phyloP scores from a whole-genome alignment of 2,888 invertebrate species.

The Ormyrus nitidulus region DNA sequence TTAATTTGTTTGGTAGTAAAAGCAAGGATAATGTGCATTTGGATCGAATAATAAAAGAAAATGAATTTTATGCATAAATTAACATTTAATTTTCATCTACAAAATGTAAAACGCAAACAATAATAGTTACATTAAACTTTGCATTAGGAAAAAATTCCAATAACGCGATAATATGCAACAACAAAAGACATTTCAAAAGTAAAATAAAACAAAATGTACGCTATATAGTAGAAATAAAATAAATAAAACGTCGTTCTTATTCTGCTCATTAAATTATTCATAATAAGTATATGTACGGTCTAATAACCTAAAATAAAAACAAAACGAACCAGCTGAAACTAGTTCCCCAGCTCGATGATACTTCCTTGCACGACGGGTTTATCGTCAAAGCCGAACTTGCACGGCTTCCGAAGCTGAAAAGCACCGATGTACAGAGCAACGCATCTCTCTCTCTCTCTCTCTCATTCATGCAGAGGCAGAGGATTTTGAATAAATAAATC shows the following conservation, averaged over 20 bases:
- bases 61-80: slow-evolving; percentile 29
- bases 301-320: slow-evolving; percentile 11
- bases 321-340: slow-evolving; percentile 2
- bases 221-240: slow-evolving; percentile 16
- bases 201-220: slow-evolving; percentile 16
- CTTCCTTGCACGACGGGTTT: not conserved
- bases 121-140: slow-evolving; percentile 34
- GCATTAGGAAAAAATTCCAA: slow-evolving; percentile 17
- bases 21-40: too few relatives aligned
- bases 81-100: slow-evolving; percentile 42
- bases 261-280: not conserved
- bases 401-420: slow-evolving; percentile 5
- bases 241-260: slow-evolving; percentile 6
- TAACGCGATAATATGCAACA: slow-evolving; percentile 26
- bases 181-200: slow-evolving; percentile 34
- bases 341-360: slow-evolving; percentile 1
- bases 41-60: slow-evolving; percentile 35
- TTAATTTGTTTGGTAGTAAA: too few relatives aligned
- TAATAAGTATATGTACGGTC: too few relatives aligned
- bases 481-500: slow-evolving; percentile 48
- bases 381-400: slow-evolving; percentile 19
- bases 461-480: slow-evolving; percentile 5
- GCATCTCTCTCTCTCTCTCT: slow-evolving; percentile 2
- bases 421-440: too few relatives aligned
- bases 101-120: slow-evolving; percentile 45